Base-by-base conservation (phyloP, 2,797 vertebrate species). In the Limosa lapponica region DNA sequence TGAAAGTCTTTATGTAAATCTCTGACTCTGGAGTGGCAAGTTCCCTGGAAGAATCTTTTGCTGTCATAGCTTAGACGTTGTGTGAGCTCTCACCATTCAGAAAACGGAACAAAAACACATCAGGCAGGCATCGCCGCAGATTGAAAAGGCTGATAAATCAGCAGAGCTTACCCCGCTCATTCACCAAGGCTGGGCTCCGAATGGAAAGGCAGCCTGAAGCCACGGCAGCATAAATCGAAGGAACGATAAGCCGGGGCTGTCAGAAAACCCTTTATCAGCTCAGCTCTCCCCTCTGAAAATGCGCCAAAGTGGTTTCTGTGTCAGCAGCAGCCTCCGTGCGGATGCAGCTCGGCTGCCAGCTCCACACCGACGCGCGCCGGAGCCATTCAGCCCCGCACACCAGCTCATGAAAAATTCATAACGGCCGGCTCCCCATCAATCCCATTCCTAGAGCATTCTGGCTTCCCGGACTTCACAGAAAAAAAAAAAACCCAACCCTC, bases 1-100 rank as follows among this genome's bases (percentile, higher is more conserved):
- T 99, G 97, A 99, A 99, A 71, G 99, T 99, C 96, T 98, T 98
- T 91, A 99, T 99, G 98, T 98, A 99, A 67, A 99, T 96, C 97
- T 99, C 99, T 62, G 98, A 95, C 82, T 99, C 99, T 2, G 98
- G 98, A 97, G 98, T 74, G 54, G 94, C 89, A 51, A 98, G 97
- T 96, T 99, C 99, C 92, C 98, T 98, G n/a, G 98, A 83, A 90
- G 98, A 95, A 69, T 98, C 98, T 96, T 97, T 97, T 48, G 98
- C 97, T 86, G 98, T 99, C 99, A 99, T 99, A 94, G 96, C 98
- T 97, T 34, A 62, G 95, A 46, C 25, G 93, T 78, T 39, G 51
- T 36, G 80, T 41, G 92, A 96, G 97, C 97, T 82, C 86, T 95
- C 78, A 92, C 95, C 97, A 94, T 87, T 94, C 97, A 96, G 93